Percentiles rank a stretch among this genome's conserved stretches.
phyloP scores from a whole-genome alignment of 1,140 invertebrate species.

The Solenopsis fugax region DNA sequence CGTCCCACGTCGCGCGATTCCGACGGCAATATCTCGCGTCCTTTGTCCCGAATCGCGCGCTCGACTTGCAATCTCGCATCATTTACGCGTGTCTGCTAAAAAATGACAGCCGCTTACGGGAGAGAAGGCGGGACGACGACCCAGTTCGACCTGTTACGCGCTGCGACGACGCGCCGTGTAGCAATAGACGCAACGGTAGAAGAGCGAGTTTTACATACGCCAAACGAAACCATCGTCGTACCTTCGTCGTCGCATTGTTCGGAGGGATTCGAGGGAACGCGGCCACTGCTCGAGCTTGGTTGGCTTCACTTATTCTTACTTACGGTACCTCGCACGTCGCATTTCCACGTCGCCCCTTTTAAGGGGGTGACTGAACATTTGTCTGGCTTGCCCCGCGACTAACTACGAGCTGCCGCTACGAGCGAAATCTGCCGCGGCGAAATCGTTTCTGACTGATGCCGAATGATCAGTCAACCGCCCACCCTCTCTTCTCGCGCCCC shows the following conservation, averaged over 20 bases:
- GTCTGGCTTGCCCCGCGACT: slow-evolving; percentile 79
- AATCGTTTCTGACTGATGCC: slow-evolving; percentile 71
- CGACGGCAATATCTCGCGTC: not conserved
- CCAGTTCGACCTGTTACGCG: not conserved
- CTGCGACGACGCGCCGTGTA: slow-evolving; percentile 7
- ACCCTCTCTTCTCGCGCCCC: slow-evolving; percentile 30
- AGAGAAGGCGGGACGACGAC: not conserved
- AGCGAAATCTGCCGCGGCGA: slow-evolving; percentile 49
- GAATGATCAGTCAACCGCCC: slow-evolving; percentile 67
- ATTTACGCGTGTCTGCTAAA: slow-evolving; percentile 32
- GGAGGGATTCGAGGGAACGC: slow-evolving; percentile 72
- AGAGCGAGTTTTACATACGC: slow-evolving; percentile 51
- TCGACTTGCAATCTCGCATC: not conserved
- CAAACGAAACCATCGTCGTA: slow-evolving; percentile 1
- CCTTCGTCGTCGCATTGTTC: slow-evolving; percentile 64
- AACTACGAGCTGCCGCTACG: slow-evolving; percentile 63
- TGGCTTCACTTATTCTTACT: slow-evolving; percentile 80
- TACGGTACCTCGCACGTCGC: slow-evolving; percentile 73
- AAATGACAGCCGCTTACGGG: slow-evolving; percentile 40
- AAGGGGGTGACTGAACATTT: slow-evolving; percentile 74
- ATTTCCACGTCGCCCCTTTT: slow-evolving; percentile 68
- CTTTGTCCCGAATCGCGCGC: slow-evolving; percentile 10
- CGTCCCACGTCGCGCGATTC: not conserved
- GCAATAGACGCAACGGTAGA: not conserved
- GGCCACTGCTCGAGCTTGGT: slow-evolving; percentile 73